A percentile compares a stretch with the other conserved stretches of the same genome.
phyloP scores from a whole-genome alignment of 2,797 vertebrate genomes.

The Channallabes apus region DNA sequence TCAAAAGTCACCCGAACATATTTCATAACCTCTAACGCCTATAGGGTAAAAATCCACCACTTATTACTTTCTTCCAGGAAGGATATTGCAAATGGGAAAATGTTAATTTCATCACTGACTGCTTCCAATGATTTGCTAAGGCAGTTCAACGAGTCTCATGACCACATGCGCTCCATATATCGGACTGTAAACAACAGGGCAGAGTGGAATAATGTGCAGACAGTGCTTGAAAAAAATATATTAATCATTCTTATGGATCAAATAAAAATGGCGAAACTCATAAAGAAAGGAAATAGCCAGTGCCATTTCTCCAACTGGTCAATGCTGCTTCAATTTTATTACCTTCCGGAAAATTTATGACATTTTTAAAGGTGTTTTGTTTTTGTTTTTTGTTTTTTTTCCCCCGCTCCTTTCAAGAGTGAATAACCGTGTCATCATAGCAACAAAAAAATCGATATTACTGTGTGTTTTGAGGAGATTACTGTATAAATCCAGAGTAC shows the following conservation, averaged over 20 bases:
- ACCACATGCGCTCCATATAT: slow-evolving; percentile 22
- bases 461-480: slow-evolving; percentile 63
- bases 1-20: slow-evolving; percentile 46
- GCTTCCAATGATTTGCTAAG: slow-evolving; percentile 43
- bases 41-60: slow-evolving; percentile 28
- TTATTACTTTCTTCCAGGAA: slow-evolving; percentile 44
- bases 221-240: slow-evolving; percentile 50
- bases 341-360: slow-evolving; percentile 49
- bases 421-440: slow-evolving; percentile 55
- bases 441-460: slow-evolving; percentile 63
- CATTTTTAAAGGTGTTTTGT: background rate
- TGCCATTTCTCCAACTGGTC: slow-evolving; percentile 56
- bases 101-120: slow-evolving; percentile 57
- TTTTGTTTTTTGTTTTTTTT: slow-evolving; percentile 52
- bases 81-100: slow-evolving; percentile 42
- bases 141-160: slow-evolving; percentile 29
- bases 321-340: slow-evolving; percentile 61
- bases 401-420: slow-evolving; percentile 50
- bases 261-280: slow-evolving; percentile 48
- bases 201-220: slow-evolving; percentile 45
- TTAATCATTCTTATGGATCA: slow-evolving; percentile 59
- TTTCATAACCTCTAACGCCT: slow-evolving; percentile 27
- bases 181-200: slow-evolving; percentile 38
- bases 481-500: slow-evolving; percentile 65
- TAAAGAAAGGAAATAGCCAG: slow-evolving; percentile 4